Base-by-base conservation (phyloP, 1,140 invertebrate species). In the Cephus cinctus region DNA sequence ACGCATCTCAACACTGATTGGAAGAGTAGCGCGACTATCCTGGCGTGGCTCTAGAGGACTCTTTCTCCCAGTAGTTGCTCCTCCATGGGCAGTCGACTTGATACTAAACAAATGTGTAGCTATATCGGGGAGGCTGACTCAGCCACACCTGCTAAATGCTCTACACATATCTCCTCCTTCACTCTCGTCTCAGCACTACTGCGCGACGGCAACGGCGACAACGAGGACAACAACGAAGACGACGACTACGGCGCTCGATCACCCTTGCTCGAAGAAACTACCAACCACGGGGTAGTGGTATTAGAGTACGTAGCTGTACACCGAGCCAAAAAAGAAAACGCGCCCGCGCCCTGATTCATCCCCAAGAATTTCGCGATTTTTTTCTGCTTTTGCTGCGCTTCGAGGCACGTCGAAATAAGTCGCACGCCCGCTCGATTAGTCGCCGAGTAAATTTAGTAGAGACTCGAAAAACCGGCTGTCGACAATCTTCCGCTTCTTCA, bases 251-350 rank as follows among this genome's bases (percentile, higher is more conserved):
- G 56, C 43, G n/a, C n/a, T n/a, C n/a, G n/a, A n/a, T n/a, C n/a
- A n/a, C n/a, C n/a, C n/a, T n/a, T n/a, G n/a, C n/a, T n/a, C n/a
- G n/a, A n/a, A n/a, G n/a, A n/a, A n/a, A n/a, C n/a, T n/a, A n/a
- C n/a, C n/a, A n/a, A n/a, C n/a, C n/a, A n/a, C n/a, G n/a, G n/a
- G n/a, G n/a, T n/a, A n/a, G n/a, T n/a, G n/a, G n/a, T n/a, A n/a
- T n/a, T n/a, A n/a, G n/a, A n/a, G n/a, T n/a, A n/a, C n/a, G n/a
- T 22, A 20, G 31, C n/a, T 19, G 15, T 11, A 34, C 30, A 18
- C 25, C 41, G 51, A 61, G 61, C 60, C 60, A 75, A 76, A 70
- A 76, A 77, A n/a, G 54, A 78, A 72, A 77, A 77, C 73, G 68
- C 52, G 15, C n/a, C 35, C 52, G 39, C 22, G 35, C 38, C 59